phyloP scores from a whole-genome alignment of 2,797 vertebrate species.

The Halcyon leucocephala region DNA sequence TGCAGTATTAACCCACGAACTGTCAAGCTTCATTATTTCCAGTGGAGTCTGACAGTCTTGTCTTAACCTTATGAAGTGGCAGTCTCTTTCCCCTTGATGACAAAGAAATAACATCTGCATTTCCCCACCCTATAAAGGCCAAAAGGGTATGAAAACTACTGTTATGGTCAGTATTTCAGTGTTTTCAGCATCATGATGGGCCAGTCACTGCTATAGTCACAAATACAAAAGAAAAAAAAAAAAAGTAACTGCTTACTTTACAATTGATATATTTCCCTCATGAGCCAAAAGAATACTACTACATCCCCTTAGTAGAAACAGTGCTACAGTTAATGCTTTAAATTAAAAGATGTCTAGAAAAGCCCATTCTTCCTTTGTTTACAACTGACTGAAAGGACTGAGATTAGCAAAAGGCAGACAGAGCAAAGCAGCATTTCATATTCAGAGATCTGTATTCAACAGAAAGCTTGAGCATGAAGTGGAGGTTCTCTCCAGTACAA shows the following conservation, averaged over 20 bases:
- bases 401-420: not conserved
- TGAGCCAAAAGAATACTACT: not conserved
- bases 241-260: not conserved
- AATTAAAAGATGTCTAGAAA: not conserved
- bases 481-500: not conserved
- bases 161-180: not conserved
- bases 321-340: not conserved
- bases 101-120: conserved; percentile 58
- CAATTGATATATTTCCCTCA: not conserved
- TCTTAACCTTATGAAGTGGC: conserved; percentile 58
- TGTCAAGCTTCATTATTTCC: conserved; percentile 63
- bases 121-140: conserved; percentile 38
- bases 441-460: not conserved
- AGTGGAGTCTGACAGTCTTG: conserved; percentile 32
- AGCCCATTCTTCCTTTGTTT: not conserved
- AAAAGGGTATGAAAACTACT: not conserved
- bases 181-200: not conserved
- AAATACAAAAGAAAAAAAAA: not conserved
- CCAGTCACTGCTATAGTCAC: not conserved
- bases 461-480: not conserved
- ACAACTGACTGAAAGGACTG: not conserved
- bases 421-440: not conserved
- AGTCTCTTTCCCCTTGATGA: conserved; percentile 61
- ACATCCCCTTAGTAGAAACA: not conserved
- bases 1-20: conserved; percentile 60